phyloP scores from a whole-genome alignment of 1,140 invertebrate species.

The Drosophila elegans region DNA sequence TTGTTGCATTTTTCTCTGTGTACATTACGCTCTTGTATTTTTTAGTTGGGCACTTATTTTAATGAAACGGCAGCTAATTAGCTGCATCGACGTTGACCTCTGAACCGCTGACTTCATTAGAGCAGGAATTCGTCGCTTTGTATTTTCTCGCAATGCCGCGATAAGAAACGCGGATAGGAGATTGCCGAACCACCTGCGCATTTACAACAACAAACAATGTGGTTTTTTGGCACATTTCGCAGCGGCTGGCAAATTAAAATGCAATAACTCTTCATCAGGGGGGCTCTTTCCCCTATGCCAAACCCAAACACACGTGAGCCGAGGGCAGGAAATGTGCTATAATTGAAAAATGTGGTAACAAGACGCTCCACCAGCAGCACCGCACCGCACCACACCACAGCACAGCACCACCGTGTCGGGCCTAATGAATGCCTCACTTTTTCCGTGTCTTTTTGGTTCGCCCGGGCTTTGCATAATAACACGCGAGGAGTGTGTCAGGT shows the following conservation, averaged over 20 bases:
- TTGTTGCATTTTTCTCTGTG: not conserved
- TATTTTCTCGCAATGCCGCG: slow-evolving; percentile 19
- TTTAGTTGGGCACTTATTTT: slow-evolving; percentile 61
- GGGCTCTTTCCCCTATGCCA: slow-evolving; percentile 13
- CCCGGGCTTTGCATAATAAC: slow-evolving; percentile 48
- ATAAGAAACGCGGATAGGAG: slow-evolving; percentile 56
- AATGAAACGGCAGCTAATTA: slow-evolving; percentile 74
- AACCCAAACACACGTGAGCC: slow-evolving; percentile 21
- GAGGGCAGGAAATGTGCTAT: slow-evolving; percentile 74
- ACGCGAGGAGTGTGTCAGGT: slow-evolving; percentile 48
- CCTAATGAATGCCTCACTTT: slow-evolving; percentile 78
- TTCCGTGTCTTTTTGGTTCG: slow-evolving; percentile 45
- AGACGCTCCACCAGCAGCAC: slow-evolving; percentile 49
- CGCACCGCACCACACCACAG: not conserved
- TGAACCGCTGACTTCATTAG: slow-evolving; percentile 73
- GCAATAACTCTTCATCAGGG: slow-evolving; percentile 83
- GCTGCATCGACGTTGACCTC: slow-evolving; percentile 65
- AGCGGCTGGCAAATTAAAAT: slow-evolving; percentile 77
- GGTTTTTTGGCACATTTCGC: slow-evolving; percentile 51
- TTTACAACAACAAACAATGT: slow-evolving; percentile 13
- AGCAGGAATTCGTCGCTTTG: slow-evolving; percentile 53
- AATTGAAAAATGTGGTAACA: slow-evolving; percentile 84
- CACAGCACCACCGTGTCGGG: slow-evolving; percentile 51
- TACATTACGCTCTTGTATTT: not conserved
- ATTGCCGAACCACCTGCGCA: slow-evolving; percentile 55